Percentiles rank a stretch among this genome's conserved stretches.
Conservation (phyloP, 2,888 invertebrate genomes). For the Tholera decimalis region DNA sequence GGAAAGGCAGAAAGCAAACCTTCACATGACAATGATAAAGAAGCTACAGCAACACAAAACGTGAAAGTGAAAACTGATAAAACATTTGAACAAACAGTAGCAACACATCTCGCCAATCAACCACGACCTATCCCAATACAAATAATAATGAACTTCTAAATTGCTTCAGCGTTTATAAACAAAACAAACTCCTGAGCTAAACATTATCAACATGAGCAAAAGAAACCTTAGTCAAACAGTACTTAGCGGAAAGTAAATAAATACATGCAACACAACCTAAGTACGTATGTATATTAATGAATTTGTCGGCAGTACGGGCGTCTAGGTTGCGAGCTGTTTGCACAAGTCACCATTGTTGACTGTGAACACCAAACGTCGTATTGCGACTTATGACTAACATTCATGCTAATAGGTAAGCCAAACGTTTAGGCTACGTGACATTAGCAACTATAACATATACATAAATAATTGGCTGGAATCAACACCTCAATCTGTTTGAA, state of each 20-base stretch:
- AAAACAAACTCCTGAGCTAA: conserved; percentile 33
- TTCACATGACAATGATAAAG: not conserved
- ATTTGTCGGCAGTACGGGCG: conserved; percentile 52
- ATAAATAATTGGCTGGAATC: conserved; percentile 30
- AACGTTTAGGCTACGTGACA: conserved; percentile 52
- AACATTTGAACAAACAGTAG: conserved; percentile 12
- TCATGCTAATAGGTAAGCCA: conserved; percentile 50
- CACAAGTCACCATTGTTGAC: conserved; percentile 55
- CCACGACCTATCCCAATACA: conserved; percentile 45
- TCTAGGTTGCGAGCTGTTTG: conserved; percentile 51
- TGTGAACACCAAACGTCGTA: conserved; percentile 45
- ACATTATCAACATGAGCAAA: conserved; percentile 39
- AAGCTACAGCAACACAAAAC: not conserved
- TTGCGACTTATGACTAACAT: conserved; percentile 55
- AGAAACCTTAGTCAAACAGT: conserved; percentile 53
- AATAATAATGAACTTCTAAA: conserved; percentile 46
- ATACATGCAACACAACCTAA: conserved; percentile 53
- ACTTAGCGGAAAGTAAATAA: conserved; percentile 54
- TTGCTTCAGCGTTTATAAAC: conserved; percentile 35
- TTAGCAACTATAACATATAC: conserved; percentile 41
- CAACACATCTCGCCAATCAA: conserved; percentile 20
- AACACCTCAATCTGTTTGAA: not conserved
- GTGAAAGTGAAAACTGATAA: conserved; percentile 9
- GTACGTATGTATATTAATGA: conserved; percentile 59
- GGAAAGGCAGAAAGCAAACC: conserved; percentile 28